phyloP scores from a whole-genome alignment of 2,888 invertebrate species.

The Pristionchus japonicus region DNA sequence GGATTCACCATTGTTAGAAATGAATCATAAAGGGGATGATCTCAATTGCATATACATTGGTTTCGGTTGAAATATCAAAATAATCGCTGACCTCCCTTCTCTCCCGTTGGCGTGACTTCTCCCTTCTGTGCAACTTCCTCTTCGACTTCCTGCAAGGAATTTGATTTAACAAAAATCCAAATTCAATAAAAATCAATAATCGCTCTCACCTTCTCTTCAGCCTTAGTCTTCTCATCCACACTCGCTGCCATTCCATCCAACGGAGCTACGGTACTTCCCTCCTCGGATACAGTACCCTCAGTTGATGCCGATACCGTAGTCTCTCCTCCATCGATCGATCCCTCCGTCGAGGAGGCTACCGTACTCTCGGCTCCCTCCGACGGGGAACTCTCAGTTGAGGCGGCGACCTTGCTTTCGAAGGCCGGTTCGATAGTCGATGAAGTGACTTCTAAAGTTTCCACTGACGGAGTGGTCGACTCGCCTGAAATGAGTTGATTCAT shows the following conservation, averaged over 20 bases:
- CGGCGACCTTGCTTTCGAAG: background rate
- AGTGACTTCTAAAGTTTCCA: background rate
- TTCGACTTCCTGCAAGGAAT: background rate
- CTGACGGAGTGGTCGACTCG: background rate
- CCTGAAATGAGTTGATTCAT: background rate
- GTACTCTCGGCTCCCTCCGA: conserved; percentile 18
- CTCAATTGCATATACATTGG: background rate
- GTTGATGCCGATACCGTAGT: background rate
- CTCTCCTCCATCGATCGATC: conserved; percentile 4
- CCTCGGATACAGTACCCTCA: background rate
- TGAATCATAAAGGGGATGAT: background rate
- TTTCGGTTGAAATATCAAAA: background rate
- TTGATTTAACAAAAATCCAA: background rate
- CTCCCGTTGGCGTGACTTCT: background rate
- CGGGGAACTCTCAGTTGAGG: background rate
- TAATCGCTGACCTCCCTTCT: background rate
- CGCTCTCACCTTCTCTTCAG: background rate
- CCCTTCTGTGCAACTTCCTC: background rate
- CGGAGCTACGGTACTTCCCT: background rate
- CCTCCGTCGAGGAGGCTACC: background rate
- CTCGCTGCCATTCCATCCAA: conserved; percentile 21
- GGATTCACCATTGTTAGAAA: background rate
- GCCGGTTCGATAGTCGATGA: background rate
- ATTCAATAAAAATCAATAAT: no score
- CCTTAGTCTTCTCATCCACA: conserved; percentile 21